Evolutionary conservation across 2,888 invertebrate species (phyloP), one percentile per base, ranked within the genome.

Genomic region (Xestia c-nigrum): DNA sequence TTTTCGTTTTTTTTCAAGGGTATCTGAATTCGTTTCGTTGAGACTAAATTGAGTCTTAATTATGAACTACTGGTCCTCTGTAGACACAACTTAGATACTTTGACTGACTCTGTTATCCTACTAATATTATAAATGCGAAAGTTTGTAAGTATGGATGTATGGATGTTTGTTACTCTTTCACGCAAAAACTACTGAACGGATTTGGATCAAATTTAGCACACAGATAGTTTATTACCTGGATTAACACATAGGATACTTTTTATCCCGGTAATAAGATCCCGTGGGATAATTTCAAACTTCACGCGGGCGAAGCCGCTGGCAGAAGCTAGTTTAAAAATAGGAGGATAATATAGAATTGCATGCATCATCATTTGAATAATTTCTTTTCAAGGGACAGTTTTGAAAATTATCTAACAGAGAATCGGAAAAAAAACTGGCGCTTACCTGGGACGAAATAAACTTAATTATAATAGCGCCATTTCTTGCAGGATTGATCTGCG

Each of bases 401-500:
- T 21, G 9, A 38, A 67, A 67, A 38, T 50, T 67, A 10, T 38
- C 38, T 12, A n/a, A 55, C 55, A 50, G 5, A 5, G 2, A 19
- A 6, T 38, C n/a, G 10, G 0, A 31, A 0, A 40, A n/a, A 12
- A 31, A 40, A 68, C n/a, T n/a, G 2, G 14, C 14, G 19, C 19
- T 19, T 19, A 19, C 12, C 16, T 38, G 47, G 38, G 5, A 9
- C 3, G 1, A 31, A 40, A 68, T 16, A 24, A 50, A 24, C 1
- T 14, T 9, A 3, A 24, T 24, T 46, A 31, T 57, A 78, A 40
- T 12, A 50, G 21, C 12, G 31, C 3, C 0, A 50, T 83, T 43
- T 68, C 47, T 71, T 63, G 0, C 87, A 96, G 99, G 99, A 0
- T 97, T 99, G 73, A 98, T 98, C 78, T 99, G 99, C 94, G 99